Evolutionary conservation across 2,888 invertebrate species (phyloP).

Genomic region (Hydriomena furcata): DNA sequence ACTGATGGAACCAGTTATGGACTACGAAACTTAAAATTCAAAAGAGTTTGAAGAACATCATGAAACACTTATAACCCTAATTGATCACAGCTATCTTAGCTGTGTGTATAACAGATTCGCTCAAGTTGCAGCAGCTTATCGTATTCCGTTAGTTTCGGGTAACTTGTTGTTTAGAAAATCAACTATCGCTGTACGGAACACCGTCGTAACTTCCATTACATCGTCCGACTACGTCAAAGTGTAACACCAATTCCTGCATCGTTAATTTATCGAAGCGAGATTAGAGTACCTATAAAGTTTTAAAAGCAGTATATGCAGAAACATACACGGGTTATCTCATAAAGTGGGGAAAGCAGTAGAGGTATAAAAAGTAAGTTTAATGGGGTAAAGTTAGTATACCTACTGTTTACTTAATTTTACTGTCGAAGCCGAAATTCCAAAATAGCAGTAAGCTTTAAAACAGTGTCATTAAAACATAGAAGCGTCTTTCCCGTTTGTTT

Average conservation of each 20-base stretch:
- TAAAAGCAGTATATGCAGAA: too few relatives aligned
- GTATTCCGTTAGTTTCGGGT: constrained; percentile 10
- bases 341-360: too few relatives aligned
- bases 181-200: constrained; percentile 22
- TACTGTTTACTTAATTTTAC: neutral
- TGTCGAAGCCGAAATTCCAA: constrained; percentile 22
- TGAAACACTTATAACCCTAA: too few relatives aligned
- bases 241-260: constrained; percentile 43
- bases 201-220: constrained; percentile 32
- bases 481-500: constrained; percentile 78
- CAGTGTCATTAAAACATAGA: constrained; percentile 72
- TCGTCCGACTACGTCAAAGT: constrained; percentile 32
- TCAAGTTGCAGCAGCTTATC: constrained; percentile 3
- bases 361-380: too few relatives aligned
- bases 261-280: constrained; percentile 46
- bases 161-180: constrained; percentile 30
- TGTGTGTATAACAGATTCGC: constrained; percentile 6
- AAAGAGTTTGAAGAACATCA: too few relatives aligned
- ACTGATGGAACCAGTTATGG: too few relatives aligned
- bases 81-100: too few relatives aligned
- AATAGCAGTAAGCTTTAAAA: constrained; percentile 60
- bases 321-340: too few relatives aligned
- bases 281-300: neutral
- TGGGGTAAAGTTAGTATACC: too few relatives aligned
- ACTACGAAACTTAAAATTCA: too few relatives aligned